A percentile compares a stretch with the other conserved stretches of the same genome.
Conservation (phyloP, 2,888 invertebrate genomes). For the Apantesis nais region DNA sequence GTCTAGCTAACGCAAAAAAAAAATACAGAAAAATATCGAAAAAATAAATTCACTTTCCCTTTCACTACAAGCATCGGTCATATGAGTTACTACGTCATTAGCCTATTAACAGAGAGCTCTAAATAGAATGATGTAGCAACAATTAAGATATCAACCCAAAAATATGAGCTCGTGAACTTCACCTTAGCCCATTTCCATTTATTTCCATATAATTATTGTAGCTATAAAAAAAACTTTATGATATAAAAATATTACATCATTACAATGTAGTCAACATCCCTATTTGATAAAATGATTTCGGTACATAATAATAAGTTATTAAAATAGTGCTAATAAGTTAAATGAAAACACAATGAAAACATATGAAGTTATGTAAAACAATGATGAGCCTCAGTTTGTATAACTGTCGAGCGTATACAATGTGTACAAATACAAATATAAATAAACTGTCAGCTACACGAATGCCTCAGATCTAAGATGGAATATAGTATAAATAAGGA, state of each 20-base stretch:
- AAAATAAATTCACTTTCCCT: too few species aligned
- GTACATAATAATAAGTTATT: slow-evolving; percentile 29
- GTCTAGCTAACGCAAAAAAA: neutral
- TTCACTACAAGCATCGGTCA: too few species aligned
- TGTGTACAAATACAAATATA: slow-evolving; percentile 31
- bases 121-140: neutral
- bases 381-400: slow-evolving; percentile 45
- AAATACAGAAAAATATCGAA: neutral
- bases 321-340: slow-evolving; percentile 10
- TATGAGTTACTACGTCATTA: too few species aligned
- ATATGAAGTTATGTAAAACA: slow-evolving; percentile 43
- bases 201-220: too few species aligned
- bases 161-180: neutral
- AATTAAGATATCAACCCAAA: neutral
- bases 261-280: neutral
- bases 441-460: slow-evolving; percentile 61
- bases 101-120: neutral
- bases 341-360: slow-evolving; percentile 26
- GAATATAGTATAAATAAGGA: slow-evolving; percentile 62
- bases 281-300: neutral
- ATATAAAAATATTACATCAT: neutral
- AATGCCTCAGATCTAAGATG: slow-evolving; percentile 74
- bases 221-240: too few species aligned
- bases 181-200: too few species aligned
- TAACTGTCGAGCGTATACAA: slow-evolving; percentile 22